These are phyloP conservation scores for Echiichthys vipera DNA, from an alignment of 2,797 vertebrate species.

Conservation along the genomic window DNA sequence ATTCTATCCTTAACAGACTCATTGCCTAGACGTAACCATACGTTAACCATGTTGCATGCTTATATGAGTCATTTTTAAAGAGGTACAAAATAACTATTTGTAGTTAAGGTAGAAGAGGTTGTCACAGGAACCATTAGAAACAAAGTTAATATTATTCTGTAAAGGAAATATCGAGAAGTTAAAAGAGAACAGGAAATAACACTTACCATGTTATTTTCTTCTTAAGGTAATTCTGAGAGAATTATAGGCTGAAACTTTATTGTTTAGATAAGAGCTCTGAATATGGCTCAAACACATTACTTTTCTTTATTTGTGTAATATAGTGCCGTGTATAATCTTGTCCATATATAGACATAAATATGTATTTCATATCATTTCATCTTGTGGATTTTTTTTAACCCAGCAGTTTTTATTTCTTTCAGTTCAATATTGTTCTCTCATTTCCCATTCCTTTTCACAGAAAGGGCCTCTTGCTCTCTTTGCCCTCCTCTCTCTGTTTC, in stretches of 20 bases:
- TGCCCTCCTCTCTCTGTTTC: conserved; percentile 2
- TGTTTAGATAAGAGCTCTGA: conserved; percentile 45
- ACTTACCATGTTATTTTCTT: conserved; percentile 44
- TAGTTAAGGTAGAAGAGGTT: not conserved
- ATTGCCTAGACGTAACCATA: not conserved
- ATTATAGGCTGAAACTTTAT: conserved; percentile 43
- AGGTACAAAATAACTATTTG: too few species aligned
- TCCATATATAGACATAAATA: conserved; percentile 13
- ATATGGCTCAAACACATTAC: conserved; percentile 31
- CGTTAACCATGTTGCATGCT: not conserved
- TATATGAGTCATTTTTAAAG: not conserved
- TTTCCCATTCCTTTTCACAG: conserved; percentile 18
- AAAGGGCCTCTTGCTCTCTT: not conserved
- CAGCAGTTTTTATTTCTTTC: not conserved
- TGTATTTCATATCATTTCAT: conserved; percentile 1
- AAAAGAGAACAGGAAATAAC: conserved; percentile 31
- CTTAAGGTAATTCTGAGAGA: conserved; percentile 36
- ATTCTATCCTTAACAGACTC: not conserved
- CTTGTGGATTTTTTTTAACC: conserved; percentile 15
- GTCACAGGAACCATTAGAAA: not conserved
- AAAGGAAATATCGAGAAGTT: conserved; percentile 9
- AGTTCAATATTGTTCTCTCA: conserved; percentile 1
- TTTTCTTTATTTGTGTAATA: conserved; percentile 30
- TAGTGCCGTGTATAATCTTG: conserved; percentile 9
- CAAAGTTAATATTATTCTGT: conserved; percentile 19